phyloP scores from a whole-genome alignment of 2,888 invertebrate genomes.

The Pherbina coryleti region DNA sequence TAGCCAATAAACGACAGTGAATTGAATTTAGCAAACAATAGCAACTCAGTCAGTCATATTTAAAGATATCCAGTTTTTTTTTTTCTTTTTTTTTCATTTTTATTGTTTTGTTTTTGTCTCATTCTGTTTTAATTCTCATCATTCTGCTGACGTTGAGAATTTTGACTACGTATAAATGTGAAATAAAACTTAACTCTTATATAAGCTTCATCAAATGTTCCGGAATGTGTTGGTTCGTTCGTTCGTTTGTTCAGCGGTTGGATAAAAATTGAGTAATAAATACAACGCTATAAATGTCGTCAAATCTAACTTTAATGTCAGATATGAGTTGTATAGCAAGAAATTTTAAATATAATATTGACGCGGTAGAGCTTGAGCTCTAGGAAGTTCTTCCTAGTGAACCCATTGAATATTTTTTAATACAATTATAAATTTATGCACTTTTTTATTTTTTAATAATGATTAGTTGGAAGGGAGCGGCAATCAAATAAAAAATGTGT shows the following conservation, averaged over 20 bases:
- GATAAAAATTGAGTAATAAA: not conserved
- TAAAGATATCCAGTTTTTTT: not conserved
- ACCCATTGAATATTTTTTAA: no score
- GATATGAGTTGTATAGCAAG: no score
- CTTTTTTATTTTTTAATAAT: no score
- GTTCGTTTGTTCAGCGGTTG: not conserved
- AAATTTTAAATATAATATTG: no score
- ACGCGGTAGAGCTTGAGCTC: no score
- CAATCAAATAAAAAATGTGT: no score
- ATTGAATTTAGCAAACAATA: slow-evolving; percentile 7
- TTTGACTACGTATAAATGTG: not conserved
- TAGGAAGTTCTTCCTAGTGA: no score
- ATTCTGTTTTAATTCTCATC: not conserved
- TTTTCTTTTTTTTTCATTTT: not conserved
- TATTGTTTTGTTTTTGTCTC: not conserved
- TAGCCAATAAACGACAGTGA: not conserved
- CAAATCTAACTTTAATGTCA: slow-evolving; percentile 1
- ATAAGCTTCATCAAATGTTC: not conserved
- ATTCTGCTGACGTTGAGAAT: slow-evolving; percentile 15
- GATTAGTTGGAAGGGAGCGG: no score
- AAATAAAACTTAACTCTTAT: not conserved
- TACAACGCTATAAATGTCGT: not conserved
- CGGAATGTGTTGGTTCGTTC: not conserved
- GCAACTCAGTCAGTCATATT: slow-evolving; percentile 6
- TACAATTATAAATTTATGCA: no score